Evolutionary conservation across 1,140 invertebrate species (phyloP).

Genomic region (Drosophila seguyi): DNA sequence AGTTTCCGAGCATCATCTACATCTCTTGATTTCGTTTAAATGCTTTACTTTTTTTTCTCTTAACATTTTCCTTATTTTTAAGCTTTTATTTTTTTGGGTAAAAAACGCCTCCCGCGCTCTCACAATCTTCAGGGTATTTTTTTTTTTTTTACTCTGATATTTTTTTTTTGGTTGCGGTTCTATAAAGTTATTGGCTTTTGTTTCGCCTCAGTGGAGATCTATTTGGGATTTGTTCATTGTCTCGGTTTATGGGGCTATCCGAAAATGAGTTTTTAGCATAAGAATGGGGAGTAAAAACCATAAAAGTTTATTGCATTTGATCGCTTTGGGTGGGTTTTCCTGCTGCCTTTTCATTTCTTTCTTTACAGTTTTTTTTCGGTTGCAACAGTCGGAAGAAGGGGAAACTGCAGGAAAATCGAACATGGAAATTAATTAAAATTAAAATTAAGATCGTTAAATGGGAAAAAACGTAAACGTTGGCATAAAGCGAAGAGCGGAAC

Average conservation of each 20-base stretch:
- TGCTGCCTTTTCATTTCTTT: conserved; percentile 10
- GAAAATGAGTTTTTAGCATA: conserved; percentile 70
- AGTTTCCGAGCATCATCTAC: conserved; percentile 60
- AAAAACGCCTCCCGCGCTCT: conserved; percentile 79
- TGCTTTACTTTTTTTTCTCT: conserved; percentile 63
- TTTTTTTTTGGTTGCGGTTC: conserved; percentile 52
- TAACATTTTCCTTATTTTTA: conserved; percentile 25
- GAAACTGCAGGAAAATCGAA: conserved; percentile 44
- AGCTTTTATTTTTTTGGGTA: conserved; percentile 25
- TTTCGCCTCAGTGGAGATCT: conserved; percentile 56
- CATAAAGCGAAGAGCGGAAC: conserved; percentile 34
- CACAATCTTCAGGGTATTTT: conserved; percentile 51
- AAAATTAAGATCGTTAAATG: conserved; percentile 52
- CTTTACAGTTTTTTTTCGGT: conserved; percentile 21
- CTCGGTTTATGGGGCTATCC: conserved; percentile 68
- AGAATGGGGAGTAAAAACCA: conserved; percentile 58
- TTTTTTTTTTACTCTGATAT: conserved; percentile 4
- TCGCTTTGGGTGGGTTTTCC: conserved; percentile 66
- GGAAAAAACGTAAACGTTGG: conserved; percentile 13
- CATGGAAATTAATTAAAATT: conserved; percentile 57
- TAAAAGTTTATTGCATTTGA: conserved; percentile 69
- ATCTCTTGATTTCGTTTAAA: conserved; percentile 79
- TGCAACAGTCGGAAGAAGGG: conserved; percentile 42
- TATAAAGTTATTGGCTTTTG: conserved; percentile 78
- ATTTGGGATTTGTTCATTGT: conserved; percentile 60